These are phyloP conservation scores for Phycodurus eques DNA, from an alignment of 2,113 vertebrate species.

Conservation along the genomic window DNA sequence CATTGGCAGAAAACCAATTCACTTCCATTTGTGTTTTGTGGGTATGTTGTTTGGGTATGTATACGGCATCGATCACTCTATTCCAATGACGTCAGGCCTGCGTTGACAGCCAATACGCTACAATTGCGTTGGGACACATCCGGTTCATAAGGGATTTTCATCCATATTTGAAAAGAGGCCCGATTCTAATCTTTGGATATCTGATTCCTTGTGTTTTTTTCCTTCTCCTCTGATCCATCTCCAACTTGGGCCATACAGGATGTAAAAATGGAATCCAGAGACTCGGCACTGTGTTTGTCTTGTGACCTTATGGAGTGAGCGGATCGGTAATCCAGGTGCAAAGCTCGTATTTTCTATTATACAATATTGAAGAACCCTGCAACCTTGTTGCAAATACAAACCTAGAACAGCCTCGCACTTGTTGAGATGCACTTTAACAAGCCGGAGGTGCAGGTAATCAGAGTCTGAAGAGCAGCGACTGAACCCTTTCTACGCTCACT, in stretches of 20 bases:
- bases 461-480: slow-evolving; percentile 16
- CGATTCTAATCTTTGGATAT: background rate
- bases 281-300: background rate
- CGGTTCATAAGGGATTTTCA: background rate
- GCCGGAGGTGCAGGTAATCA: slow-evolving; percentile 13
- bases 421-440: slow-evolving; percentile 2
- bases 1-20: background rate
- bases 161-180: background rate
- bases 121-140: background rate
- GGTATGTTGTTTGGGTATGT: background rate
- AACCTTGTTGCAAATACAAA: slow-evolving; percentile 1
- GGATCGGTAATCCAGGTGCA: background rate
- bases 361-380: slow-evolving; percentile 8
- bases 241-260: background rate
- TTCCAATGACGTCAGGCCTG: background rate
- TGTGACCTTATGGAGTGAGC: background rate
- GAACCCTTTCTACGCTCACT: slow-evolving; percentile 12
- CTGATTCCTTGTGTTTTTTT: background rate
- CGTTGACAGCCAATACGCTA: background rate
- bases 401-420: background rate
- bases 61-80: background rate
- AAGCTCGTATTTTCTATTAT: background rate
- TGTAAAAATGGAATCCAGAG: background rate
- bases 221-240: background rate
- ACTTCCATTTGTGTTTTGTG: background rate